Percentiles rank a stretch among this genome's conserved stretches.
phyloP scores from a whole-genome alignment of 2,888 invertebrate genomes.

The Camptogramma bilineatum region DNA sequence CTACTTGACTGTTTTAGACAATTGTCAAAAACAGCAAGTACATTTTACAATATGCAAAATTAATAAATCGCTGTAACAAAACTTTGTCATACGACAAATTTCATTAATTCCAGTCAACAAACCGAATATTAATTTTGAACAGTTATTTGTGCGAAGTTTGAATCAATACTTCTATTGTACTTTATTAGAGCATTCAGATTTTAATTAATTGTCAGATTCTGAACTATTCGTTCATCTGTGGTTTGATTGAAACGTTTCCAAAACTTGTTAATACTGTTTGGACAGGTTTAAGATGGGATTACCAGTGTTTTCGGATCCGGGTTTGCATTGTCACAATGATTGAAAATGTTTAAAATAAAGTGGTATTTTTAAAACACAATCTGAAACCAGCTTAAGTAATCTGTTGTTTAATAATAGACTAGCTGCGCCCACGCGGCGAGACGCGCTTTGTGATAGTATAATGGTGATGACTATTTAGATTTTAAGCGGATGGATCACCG shows the following conservation, averaged over 20 bases:
- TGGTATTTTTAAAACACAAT: conserved; percentile 13
- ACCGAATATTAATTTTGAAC: conserved; percentile 41
- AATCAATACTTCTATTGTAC: conserved; percentile 67
- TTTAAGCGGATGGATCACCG: too few species aligned
- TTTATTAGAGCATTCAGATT: conserved; percentile 65
- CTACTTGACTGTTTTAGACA: neutral
- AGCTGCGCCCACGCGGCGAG: too few species aligned
- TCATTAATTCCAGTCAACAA: conserved; percentile 46
- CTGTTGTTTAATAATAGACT: neutral
- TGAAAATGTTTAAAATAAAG: conserved; percentile 30
- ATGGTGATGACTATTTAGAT: too few species aligned
- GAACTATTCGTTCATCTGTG: conserved; percentile 36
- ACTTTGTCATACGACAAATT: conserved; percentile 52
- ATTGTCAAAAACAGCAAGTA: neutral
- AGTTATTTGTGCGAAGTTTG: conserved; percentile 47
- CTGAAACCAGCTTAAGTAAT: neutral
- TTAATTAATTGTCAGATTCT: conserved; percentile 76
- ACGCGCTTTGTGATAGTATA: too few species aligned
- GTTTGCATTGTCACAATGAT: conserved; percentile 33
- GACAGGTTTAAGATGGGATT: conserved; percentile 56
- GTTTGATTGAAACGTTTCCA: conserved; percentile 64
- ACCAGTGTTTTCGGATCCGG: conserved; percentile 27
- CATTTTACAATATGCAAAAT: conserved; percentile 16
- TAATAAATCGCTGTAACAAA: conserved; percentile 54
- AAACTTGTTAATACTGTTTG: conserved; percentile 76